Evolutionary conservation across 2,797 vertebrate genomes (phyloP), one percentile per base, ranked within the genome.

Genomic region (Diplodus puntazzo): DNA sequence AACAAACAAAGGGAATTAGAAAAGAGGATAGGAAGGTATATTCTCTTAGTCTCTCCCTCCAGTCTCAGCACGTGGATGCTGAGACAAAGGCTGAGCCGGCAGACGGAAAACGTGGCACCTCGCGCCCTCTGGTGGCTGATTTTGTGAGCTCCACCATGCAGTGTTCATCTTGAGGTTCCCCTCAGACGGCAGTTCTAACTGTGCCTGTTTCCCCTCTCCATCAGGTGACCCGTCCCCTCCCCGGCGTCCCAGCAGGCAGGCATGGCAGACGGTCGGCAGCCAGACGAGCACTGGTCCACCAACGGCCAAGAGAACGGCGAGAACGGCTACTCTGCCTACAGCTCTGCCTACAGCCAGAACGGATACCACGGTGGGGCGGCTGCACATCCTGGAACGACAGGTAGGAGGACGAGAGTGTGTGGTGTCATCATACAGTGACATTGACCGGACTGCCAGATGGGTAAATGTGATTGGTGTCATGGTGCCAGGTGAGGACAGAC

Each of bases 331-430:
- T 92, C 93, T 2, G 75, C 89, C 85, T 92, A 93, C 84, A 84
- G 91, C 82, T 78, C 96, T 10, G 82, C 83, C 85, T 96, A 96
- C 94, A 96, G 95, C 94, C 96, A 97, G 94, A 98, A 98, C 0
- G 97, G 97, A 1, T 97, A 96, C 93, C 97, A 97, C 0, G 96
- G 96, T 23, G 97, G 95, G 61, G 90, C 95, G 12, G 87, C 96
- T 0, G 95, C 94, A 18, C 96, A 94, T 84, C 95, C 95, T 73
- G 96, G 95, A 88, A 94, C 95, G 0, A 93, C 92, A 90, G 93
- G 94, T 94, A 84, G 39, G 84, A 42, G 7, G 30, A 11, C 0
- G 0, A 10, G 25, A 1, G 42, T 94, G 3, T 94, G 94, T 95
- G 94, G 6, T 94, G 92, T 92, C 2, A 34, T 62, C 34, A 34